Percentiles rank a stretch among this genome's conserved stretches.
Evolutionary conservation across 2,888 invertebrate genomes (phyloP).

Genomic region (Drosophila sordidula): DNA sequence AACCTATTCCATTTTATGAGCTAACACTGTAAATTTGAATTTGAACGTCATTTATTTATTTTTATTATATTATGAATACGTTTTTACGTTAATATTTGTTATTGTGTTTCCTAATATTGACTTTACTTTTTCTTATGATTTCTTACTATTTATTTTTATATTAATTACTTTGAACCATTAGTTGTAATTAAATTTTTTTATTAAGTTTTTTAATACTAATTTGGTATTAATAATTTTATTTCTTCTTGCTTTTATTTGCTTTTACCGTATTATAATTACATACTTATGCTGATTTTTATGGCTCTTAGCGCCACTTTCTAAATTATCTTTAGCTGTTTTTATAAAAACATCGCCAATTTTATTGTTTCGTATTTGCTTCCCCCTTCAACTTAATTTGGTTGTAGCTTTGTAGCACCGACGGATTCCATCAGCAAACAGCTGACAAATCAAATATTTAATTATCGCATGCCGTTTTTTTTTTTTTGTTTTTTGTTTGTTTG

Average conservation of each 20-base stretch:
- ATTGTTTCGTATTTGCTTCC: conserved; percentile 8
- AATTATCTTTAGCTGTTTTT: not conserved
- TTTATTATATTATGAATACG: no score
- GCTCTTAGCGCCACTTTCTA: conserved; percentile 13
- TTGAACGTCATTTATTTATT: no score
- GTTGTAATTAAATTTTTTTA: no score
- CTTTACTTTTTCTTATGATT: no score
- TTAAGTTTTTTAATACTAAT: not conserved
- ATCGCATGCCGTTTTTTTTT: conserved; percentile 45
- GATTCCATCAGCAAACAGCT: conserved; percentile 52
- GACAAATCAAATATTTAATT: conserved; percentile 74
- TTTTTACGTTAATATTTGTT: no score
- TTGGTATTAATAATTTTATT: not conserved
- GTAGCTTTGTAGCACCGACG: conserved; percentile 50
- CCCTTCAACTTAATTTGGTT: conserved; percentile 4
- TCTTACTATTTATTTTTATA: no score
- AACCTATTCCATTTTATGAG: no score
- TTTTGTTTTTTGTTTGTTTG: conserved; percentile 32
- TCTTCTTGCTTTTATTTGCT: not conserved
- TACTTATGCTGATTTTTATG: not conserved
- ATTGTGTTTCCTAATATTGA: no score
- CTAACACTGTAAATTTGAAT: no score
- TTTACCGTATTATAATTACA: no score
- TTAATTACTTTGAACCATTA: no score
- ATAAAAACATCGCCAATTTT: conserved; percentile 1